Evolutionary conservation across 2,888 invertebrate genomes (phyloP), one percentile per base, ranked within the genome.

Genomic region (Synanthedon vespiformis): DNA sequence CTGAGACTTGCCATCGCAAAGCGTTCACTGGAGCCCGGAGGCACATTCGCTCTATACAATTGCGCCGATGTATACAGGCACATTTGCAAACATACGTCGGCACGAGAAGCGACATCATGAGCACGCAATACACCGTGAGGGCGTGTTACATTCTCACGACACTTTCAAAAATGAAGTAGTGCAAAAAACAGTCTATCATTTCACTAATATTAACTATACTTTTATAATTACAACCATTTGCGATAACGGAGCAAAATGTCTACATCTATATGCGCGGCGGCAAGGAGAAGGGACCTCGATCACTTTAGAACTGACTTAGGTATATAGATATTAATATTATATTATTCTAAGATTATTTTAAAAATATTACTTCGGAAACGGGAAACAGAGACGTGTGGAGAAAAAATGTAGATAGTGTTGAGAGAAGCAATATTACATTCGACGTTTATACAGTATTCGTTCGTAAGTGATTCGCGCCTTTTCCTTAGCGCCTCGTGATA

Each of bases 211-310:
- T 75, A 80, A 68, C 68, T 78, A 80, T 74, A 77, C 59, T 70
- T 76, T 82, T 80, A 81, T 74, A 74, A 82, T 83, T 84, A 87
- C 87, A 87, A 87, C 86, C 87, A 73, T 83, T 82, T 77, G 80
- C 80, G 76, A 78, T 73, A 85, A 84, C 75, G 79, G 81, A 84
- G 78, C 77, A 79, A 80, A 81, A 80, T 72, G 70, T 79, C 78
- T 84, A 85, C 77, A 78, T 77, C 78, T 82, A 79, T 72, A 27
- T 44, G 6, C 14, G 34, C 14, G 44, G 44, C 14, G 48, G 11
- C 44, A 53, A 12, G 44, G 12, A 14, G 40, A 40, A 50, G 40
- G 13, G 50, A 22, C 14, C 34, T 16, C 40, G 12, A 50, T 40
- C 16, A 50, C 50, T 40, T 40, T 50, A 16, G 34, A 44, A 44